phyloP scores from a whole-genome alignment of 2,797 vertebrate genomes.

The Miichthys miiuy region DNA sequence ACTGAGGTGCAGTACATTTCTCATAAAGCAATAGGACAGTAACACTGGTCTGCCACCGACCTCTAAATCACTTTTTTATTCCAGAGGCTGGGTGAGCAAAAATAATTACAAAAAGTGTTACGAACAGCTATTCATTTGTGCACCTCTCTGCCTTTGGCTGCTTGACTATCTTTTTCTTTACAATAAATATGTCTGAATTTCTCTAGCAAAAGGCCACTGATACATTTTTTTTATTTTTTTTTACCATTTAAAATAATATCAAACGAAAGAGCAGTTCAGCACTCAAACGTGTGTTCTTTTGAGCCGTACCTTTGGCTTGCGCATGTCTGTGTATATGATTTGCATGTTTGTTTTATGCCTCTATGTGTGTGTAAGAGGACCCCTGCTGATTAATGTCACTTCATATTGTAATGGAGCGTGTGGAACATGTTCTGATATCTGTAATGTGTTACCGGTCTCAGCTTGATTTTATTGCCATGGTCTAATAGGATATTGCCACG shows the following conservation, averaged over 20 bases:
- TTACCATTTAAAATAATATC: slow-evolving; percentile 45
- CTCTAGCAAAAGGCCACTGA: slow-evolving; percentile 49
- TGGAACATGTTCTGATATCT: slow-evolving; percentile 78
- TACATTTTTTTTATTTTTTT: slow-evolving; percentile 33
- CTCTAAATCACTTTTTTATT: slow-evolving; percentile 63
- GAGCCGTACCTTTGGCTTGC: slow-evolving; percentile 37
- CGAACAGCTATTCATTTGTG: slow-evolving; percentile 63
- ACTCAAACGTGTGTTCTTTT: slow-evolving; percentile 30
- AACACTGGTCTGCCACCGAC: slow-evolving; percentile 52
- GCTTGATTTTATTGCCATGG: slow-evolving; percentile 82
- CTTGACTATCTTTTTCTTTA: slow-evolving; percentile 48
- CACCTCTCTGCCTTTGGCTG: slow-evolving; percentile 51
- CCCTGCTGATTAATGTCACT: slow-evolving; percentile 80
- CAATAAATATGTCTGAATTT: slow-evolving; percentile 58
- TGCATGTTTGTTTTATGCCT: slow-evolving; percentile 74
- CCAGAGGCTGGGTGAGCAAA: slow-evolving; percentile 54
- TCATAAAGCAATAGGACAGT: slow-evolving; percentile 51
- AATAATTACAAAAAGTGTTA: slow-evolving; percentile 66
- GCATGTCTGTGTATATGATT: slow-evolving; percentile 56
- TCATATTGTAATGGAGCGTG: slow-evolving; percentile 78
- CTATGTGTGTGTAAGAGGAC: slow-evolving; percentile 66
- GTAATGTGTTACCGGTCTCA: slow-evolving; percentile 79
- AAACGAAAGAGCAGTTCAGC: slow-evolving; percentile 44
- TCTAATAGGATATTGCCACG: slow-evolving; percentile 83
- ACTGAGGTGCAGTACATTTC: slow-evolving; percentile 21